Conservation (phyloP, 2,113 vertebrate genomes). For the Rattus norvegicus region GRCr8 NC_086020.1:175767501-175768000, state of each 20-base stretch:
- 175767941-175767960: background rate
- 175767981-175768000: background rate
- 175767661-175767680: background rate
- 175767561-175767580: conserved; percentile 57
- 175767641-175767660: background rate
- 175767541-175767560: conserved; percentile 50
- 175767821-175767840: background rate
- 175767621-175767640: background rate
- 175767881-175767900: conserved; percentile 68
- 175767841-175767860: conserved; percentile 72
- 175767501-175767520: background rate
- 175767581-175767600: conserved; percentile 36
- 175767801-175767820: conserved; percentile 52
- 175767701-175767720: background rate
- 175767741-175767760: background rate
- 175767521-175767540: conserved; percentile 18
- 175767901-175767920: background rate
- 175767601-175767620: background rate
- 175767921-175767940: background rate
- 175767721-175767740: background rate
- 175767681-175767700: background rate
- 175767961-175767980: background rate
- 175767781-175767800: background rate
- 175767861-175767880: conserved; percentile 72
- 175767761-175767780: background rate